A percentile compares a stretch with the other conserved stretches of the same genome.
Evolutionary conservation across 2,113 vertebrate genomes (phyloP).

Genomic region (Hyla sarda): DNA sequence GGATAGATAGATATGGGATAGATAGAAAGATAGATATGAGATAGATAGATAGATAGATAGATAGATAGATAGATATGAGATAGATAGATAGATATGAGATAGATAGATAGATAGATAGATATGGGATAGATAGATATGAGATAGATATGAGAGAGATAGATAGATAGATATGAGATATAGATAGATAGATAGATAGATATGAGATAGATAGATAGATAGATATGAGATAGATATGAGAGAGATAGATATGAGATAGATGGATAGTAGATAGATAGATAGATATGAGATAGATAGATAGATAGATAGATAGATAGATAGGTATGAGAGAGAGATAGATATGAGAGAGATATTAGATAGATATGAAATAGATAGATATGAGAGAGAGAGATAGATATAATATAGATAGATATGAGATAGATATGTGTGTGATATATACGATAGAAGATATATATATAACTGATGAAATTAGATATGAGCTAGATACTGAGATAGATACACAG

Average conservation of each 20-base stretch:
- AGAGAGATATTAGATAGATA: too few species aligned
- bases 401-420: neutral
- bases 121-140: too few species aligned
- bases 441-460: neutral
- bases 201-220: neutral
- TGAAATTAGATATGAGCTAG: neutral
- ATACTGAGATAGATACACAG: neutral
- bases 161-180: neutral
- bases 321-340: too few species aligned
- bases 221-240: neutral
- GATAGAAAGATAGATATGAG: neutral
- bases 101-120: neutral
- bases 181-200: neutral
- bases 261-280: too few species aligned
- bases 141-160: too few species aligned
- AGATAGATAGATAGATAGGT: neutral
- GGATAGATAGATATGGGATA: neutral
- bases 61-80: neutral
- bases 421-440: neutral
- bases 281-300: neutral
- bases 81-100: slow-evolving; percentile 1
- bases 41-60: neutral
- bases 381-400: neutral
- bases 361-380: neutral
- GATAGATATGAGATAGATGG: neutral